Evolutionary conservation across 2,797 vertebrate species (phyloP), one percentile per base, ranked within the genome.

Genomic region (Trachurus trachurus): DNA sequence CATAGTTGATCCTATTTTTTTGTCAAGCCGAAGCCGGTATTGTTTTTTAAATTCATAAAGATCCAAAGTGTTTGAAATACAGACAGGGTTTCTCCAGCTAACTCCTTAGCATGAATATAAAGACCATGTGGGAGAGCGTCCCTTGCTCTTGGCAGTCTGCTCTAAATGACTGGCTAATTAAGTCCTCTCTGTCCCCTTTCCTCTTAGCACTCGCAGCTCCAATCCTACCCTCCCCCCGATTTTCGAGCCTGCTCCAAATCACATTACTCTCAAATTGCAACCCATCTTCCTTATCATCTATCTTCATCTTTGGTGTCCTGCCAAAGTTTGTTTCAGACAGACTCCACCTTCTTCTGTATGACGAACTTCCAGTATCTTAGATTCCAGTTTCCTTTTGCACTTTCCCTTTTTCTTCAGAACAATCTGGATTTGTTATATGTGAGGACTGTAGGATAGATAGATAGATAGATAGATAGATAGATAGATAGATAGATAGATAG

Each of bases 111-210:
- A 66, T 17, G 44, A 74, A 11, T 70, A 6, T 64, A 37, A 45
- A 56, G 26, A 49, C n/a, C 44, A 13, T 58, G 29, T 64, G 31
- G 52, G 22, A 49, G 31, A 26, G 3, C 0, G 6, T 40, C 10
- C 9, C 2, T 31, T 61, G 22, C 7, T 70, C 44, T 39, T 77
- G 29, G 29, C 57, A 50, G n/a, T 49, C 17, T 49, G 45, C 17
- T 49, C 45, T 39, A 40, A 42, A 53, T 66, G 37, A 70, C 34
- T 52, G 21, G 22, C 49, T 63, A 44, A 22, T 47, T 75, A 40
- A 6, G 13, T 47, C 71, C 29, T 66, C 13, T 53, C 26, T 54
- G 9, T 57, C 42, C 64, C 22, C 26, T 59, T 65, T 68, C 31
- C 54, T 44, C 12, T 37, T 13, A 40, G 17, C 5, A 17, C 58